Evolutionary conservation across 2,797 vertebrate genomes (phyloP), one percentile per base, ranked within the genome.

Genomic region (Ceryle rudis): DNA sequence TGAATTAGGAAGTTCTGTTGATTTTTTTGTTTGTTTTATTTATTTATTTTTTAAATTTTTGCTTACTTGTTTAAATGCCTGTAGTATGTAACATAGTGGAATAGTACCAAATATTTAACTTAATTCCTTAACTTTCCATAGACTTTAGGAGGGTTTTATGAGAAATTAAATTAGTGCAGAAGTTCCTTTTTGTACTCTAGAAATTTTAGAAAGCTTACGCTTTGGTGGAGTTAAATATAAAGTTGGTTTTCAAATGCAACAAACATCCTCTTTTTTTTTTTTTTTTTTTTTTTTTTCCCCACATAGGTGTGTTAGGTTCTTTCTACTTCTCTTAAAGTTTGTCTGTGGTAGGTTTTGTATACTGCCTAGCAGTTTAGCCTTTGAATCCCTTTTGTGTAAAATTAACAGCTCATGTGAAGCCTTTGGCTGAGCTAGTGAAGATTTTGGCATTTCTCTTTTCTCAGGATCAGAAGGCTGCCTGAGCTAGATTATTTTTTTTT

Each of bases 361-460:
- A 7, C 23, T 46, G 66, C 35, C 16, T 29, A 49, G 14, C 7
- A 49, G 10, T 55, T 93, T 22, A n/a, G 33, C 29, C 31, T 67
- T 7, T 46, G 35, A 81, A 65, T 61, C 62, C 21, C 16, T 74
- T 78, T 54, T 73, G 28, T 52, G 26, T 64, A 73, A 91, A 86
- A 81, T 83, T 71, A 88, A 70, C 47, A 77, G n/a, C 7, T 72
- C 28, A 60, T 74, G 39, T 72, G 72, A 90, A 91, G 52, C 9
- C 10, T 33, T 78, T 71, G 58, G 49, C 54, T 91, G 69, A 94
- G 28, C 55, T 57, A 58, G 31, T 35, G 35, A 39, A 74, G 23
- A 52, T 57, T 70, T 81, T 83, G 70, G 35, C 69, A 39, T 72
- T 89, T 89, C 52, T 39, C 35, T 64, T 89, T 94, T 65, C 46